Percentiles rank a stretch among this genome's conserved stretches.
Evolutionary conservation across 2,888 invertebrate genomes (phyloP).

Genomic region (Subacronicta megacephala): DNA sequence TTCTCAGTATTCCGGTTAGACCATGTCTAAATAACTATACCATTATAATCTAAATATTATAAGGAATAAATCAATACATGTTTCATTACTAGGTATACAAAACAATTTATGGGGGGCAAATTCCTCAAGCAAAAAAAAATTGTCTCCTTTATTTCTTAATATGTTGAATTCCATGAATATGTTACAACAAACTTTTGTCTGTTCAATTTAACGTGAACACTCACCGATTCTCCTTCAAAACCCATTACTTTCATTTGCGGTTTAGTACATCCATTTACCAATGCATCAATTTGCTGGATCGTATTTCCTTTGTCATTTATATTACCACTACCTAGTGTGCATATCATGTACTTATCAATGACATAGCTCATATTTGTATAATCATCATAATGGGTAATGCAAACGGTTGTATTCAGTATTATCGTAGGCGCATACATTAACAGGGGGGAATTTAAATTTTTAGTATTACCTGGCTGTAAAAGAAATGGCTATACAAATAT

Average conservation of each 20-base stretch:
- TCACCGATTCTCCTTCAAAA: constrained; percentile 36
- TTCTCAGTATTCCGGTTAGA: too few species aligned
- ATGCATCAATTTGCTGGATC: constrained; percentile 18
- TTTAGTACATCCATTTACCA: constrained; percentile 22
- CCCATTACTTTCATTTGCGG: constrained; percentile 27
- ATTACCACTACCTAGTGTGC: constrained; percentile 56
- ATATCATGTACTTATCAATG: constrained; percentile 68
- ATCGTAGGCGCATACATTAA: constrained; percentile 55
- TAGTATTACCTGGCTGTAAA: constrained; percentile 54
- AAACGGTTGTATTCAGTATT: constrained; percentile 55
- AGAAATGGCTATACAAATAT: too few species aligned
- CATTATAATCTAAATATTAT: too few species aligned
- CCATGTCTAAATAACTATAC: too few species aligned
- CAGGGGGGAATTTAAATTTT: constrained; percentile 50
- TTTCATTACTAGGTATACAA: too few species aligned
- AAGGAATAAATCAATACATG: too few species aligned
- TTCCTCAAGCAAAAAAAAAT: too few species aligned
- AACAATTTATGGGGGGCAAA: too few species aligned
- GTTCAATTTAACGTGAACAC: neutral
- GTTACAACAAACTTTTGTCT: too few species aligned
- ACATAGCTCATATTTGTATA: constrained; percentile 40
- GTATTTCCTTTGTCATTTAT: constrained; percentile 42
- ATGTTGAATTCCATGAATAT: too few species aligned
- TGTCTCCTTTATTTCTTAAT: too few species aligned
- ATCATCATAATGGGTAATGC: constrained; percentile 52